Conservation (phyloP, 2,797 vertebrate species). For the Tangara arthus region DNA sequence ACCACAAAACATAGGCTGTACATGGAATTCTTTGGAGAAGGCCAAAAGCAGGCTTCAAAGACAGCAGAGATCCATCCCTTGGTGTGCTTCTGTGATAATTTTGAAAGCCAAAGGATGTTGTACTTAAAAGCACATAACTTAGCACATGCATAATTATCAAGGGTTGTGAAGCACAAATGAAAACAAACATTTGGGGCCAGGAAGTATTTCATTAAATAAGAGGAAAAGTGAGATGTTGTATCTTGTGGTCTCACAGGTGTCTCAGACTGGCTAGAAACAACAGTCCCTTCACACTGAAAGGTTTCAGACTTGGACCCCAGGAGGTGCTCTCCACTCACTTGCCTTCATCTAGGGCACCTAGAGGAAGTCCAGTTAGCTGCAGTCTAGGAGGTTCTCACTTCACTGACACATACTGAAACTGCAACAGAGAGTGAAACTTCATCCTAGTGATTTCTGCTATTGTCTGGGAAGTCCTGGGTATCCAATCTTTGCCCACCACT, state of each 20-base stretch:
- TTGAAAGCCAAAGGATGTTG: not conserved
- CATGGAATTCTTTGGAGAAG: not conserved
- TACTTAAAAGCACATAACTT: not conserved
- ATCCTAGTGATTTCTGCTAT: not conserved
- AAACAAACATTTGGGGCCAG: not conserved
- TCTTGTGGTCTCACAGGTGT: not conserved
- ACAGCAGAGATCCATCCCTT: not conserved
- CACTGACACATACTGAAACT: not conserved
- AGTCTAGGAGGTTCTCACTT: not conserved
- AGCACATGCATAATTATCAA: not conserved
- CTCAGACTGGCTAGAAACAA: not conserved
- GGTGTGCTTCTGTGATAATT: not conserved
- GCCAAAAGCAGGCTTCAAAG: not conserved
- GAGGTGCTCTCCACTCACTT: not conserved
- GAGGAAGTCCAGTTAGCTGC: not conserved
- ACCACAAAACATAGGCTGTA: not conserved
- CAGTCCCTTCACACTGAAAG: not conserved
- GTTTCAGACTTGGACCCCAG: not conserved
- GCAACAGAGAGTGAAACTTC: not conserved
- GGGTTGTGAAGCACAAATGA: not conserved
- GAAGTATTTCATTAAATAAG: not conserved
- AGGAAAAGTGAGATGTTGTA: not conserved
- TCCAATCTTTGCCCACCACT: not conserved
- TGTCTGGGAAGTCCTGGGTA: not conserved
- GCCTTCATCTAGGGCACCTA: not conserved